A percentile compares a stretch with the other conserved stretches of the same genome.
Conservation (phyloP, 2,113 vertebrate genomes). For the Crocuta crocuta region DNA sequence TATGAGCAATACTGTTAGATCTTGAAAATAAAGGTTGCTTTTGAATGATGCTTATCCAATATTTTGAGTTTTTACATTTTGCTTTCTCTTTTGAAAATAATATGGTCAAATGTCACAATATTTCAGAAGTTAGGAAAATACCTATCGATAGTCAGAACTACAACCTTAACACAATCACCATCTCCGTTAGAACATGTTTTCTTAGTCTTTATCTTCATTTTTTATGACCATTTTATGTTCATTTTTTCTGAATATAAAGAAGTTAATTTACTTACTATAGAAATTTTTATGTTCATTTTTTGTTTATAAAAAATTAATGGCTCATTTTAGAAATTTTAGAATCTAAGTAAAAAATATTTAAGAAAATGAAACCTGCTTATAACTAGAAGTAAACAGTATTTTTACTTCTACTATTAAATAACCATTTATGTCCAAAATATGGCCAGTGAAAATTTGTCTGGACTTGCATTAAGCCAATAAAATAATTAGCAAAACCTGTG, state of each 20-base stretch:
- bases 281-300: background rate
- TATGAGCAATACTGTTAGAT: constrained; percentile 24
- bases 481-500: constrained; percentile 10
- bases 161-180: background rate
- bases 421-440: background rate
- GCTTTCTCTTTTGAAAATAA: constrained; percentile 31
- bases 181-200: background rate
- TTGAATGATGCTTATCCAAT: constrained; percentile 1
- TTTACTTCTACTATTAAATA: constrained; percentile 48
- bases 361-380: constrained; percentile 32
- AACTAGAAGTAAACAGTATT: constrained; percentile 20
- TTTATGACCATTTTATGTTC: background rate
- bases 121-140: constrained; percentile 37
- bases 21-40: constrained; percentile 23
- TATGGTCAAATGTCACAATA: constrained; percentile 5
- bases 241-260: constrained; percentile 12
- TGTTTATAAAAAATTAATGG: background rate
- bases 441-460: background rate
- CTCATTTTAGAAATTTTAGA: constrained; percentile 20
- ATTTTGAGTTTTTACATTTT: constrained; percentile 43
- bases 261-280: background rate
- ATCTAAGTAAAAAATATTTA: background rate
- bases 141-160: background rate
- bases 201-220: background rate
- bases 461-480: background rate